Conservation (phyloP, 2,797 vertebrate genomes). For the Chelonia mydas region DNA sequence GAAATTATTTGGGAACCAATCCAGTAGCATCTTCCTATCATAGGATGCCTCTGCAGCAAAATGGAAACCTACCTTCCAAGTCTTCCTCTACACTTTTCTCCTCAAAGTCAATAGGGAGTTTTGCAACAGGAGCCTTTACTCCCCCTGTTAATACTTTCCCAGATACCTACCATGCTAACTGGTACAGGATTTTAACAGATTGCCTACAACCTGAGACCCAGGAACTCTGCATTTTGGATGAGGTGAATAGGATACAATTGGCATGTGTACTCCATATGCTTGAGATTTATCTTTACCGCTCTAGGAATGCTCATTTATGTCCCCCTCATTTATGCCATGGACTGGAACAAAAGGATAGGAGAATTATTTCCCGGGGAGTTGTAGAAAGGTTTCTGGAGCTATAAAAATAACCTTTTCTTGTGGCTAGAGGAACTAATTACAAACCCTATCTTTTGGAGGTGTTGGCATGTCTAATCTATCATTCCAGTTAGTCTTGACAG, state of each 20-base stretch:
- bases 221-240: not conserved
- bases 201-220: not conserved
- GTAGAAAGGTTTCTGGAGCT: not conserved
- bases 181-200: not conserved
- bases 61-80: not conserved
- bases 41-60: not conserved
- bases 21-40: conserved; percentile 13
- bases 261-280: not conserved
- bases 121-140: not conserved
- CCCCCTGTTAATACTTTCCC: not conserved
- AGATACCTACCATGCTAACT: not conserved
- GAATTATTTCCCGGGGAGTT: not conserved
- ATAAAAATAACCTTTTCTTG: not conserved
- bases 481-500: not conserved
- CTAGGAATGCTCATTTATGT: not conserved
- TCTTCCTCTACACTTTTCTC: not conserved
- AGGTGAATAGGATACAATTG: not conserved
- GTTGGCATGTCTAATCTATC: not conserved
- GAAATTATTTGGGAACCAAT: not conserved
- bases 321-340: not conserved
- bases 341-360: not conserved
- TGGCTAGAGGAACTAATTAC: not conserved
- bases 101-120: not conserved
- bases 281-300: not conserved
- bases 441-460: not conserved